Base-by-base conservation (phyloP, 2,113 vertebrate genomes). In the Pomatostomus ruficeps region DNA sequence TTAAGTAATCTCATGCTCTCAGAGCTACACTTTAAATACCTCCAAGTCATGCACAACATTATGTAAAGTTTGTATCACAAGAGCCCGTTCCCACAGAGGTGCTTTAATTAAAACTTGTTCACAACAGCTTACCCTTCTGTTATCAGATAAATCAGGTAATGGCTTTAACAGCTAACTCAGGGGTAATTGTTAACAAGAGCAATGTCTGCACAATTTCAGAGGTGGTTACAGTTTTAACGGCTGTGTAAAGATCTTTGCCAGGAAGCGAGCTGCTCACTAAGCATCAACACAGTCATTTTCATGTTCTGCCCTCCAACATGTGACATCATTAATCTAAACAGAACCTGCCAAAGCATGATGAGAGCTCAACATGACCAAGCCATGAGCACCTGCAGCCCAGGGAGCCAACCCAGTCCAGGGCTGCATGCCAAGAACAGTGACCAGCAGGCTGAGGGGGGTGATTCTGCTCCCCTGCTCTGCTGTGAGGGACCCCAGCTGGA, bases 121-220 rank as follows among this genome's bases (percentile, higher is more conserved):
- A 91, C 91, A 97, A 74, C 92, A 91, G 85, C 28, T 95, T 84
- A 79, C 28, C 52, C 40, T 93, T 88, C 85, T 80, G 81, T 93
- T 95, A 97, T 96, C 96, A 93, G 94, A 94, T 96, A 51, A 95
- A 85, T 59, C 82, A 91, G 76, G 85, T 89, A 95, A 96, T 77
- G 58, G 59, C 43, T 90, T 59, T 80, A 85, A 40, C 85, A 94
- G 81, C 93, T 96, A 97, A 95, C 91, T 89, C 23, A 0, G 70
- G 70, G 48, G 61, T 88, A 97, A 96, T 91, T 91, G 91, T 66
- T 95, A 93, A 83, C 78, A 22, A 36, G 73, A 67, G 38, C 51
- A 62, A 79, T 3, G 42, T 38, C 74, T 88, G 71, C 63, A 82
- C 14, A 2, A 26, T 90, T 91, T 63, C 85, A 95, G 85, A 61